A percentile compares a stretch with the other conserved stretches of the same genome.
Conservation (phyloP, 2,888 invertebrate genomes). For the Acleris sparsana region DNA sequence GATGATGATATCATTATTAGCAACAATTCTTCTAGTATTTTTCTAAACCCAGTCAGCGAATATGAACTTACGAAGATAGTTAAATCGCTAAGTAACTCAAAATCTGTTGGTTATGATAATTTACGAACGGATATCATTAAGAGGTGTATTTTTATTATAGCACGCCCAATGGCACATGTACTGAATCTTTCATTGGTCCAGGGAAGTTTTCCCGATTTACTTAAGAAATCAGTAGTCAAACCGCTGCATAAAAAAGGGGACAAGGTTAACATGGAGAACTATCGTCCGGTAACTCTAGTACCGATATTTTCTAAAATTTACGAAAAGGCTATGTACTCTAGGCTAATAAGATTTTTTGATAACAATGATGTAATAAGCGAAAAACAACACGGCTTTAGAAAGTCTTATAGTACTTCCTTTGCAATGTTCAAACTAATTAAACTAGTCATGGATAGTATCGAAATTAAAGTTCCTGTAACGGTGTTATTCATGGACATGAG, state of each 20-base stretch:
- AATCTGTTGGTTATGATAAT: not conserved
- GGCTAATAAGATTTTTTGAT: not conserved
- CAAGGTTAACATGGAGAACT: no score
- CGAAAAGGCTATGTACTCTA: not conserved
- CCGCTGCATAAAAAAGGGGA: no score
- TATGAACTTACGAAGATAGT: not conserved
- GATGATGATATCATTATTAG: conserved; percentile 2
- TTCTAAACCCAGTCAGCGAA: conserved; percentile 3
- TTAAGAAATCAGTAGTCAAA: no score
- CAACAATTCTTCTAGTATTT: conserved; percentile 1
- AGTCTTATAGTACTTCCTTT: conserved; percentile 4
- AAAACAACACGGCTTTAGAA: conserved; percentile 10
- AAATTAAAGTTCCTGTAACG: conserved; percentile 4
- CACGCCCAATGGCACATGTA: not conserved
- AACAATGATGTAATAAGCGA: not conserved
- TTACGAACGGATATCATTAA: not conserved
- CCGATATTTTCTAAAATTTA: no score
- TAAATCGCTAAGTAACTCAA: not conserved
- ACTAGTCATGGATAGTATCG: not conserved
- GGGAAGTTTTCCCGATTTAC: no score
- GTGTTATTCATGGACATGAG: not conserved
- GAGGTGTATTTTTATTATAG: not conserved
- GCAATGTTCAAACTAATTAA: conserved; percentile 5
- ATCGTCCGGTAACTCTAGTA: no score
- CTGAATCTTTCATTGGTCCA: not conserved